These are phyloP conservation scores for Trissolcus brochymenae DNA, from an alignment of 2,888 invertebrate species.

Conservation along the genomic window DNA sequence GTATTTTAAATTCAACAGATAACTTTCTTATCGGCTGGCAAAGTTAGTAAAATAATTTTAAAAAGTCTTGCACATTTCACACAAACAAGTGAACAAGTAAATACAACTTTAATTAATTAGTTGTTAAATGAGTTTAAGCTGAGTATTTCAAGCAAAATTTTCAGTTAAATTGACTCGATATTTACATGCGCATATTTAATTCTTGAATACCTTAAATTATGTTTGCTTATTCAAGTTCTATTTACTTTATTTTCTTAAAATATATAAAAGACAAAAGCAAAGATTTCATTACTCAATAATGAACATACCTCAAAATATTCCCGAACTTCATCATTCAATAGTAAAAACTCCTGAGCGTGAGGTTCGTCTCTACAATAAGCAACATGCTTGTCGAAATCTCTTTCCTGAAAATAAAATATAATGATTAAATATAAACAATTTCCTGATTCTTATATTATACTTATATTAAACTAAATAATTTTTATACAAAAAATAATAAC, in stretches of 20 bases:
- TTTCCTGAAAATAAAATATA: slow-evolving; percentile 78
- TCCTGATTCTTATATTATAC: not conserved
- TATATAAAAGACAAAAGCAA: too few species aligned
- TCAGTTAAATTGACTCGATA: too few species aligned
- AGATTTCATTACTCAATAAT: too few species aligned
- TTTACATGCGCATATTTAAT: too few species aligned
- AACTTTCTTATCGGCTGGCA: slow-evolving; percentile 35
- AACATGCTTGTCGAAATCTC: slow-evolving; percentile 96
- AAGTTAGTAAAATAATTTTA: not conserved
- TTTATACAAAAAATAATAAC: not conserved
- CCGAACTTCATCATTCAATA: slow-evolving; percentile 82
- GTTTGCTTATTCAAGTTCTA: too few species aligned
- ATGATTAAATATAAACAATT: not conserved
- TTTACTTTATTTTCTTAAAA: too few species aligned
- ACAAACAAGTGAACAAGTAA: too few species aligned
- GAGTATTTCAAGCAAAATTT: too few species aligned
- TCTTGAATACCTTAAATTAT: too few species aligned
- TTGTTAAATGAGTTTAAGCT: too few species aligned
- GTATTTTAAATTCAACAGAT: slow-evolving; percentile 6
- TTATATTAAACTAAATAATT: not conserved
- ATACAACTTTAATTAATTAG: too few species aligned
- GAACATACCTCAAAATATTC: slow-evolving; percentile 87
- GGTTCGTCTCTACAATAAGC: slow-evolving; percentile 93
- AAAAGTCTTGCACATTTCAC: not conserved
- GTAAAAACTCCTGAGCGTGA: slow-evolving; percentile 87